Evolutionary conservation across 1,140 invertebrate species (phyloP), one percentile per base, ranked within the genome.

Genomic region (Nomia melanderi): DNA sequence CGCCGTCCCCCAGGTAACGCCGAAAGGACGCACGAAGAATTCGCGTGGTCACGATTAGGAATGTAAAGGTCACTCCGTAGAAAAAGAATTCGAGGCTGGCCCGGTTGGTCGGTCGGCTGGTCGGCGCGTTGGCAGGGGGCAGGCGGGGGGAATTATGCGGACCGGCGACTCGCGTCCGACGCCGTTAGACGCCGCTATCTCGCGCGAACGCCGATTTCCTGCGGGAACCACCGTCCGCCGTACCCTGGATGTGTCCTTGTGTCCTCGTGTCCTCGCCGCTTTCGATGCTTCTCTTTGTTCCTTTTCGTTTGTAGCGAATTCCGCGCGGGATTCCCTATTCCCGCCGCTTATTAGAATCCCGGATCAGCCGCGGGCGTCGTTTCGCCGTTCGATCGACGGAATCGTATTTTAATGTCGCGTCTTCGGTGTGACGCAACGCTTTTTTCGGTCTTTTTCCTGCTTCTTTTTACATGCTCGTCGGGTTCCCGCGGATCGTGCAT

Each of bases 41-140:
- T 80, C 74, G 74, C 78, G 74, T 62, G 74, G 78, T 80, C 78
- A 77, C 74, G 65, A 80, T 71, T 77, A 71, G 72, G 66, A 77
- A 77, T 77, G 65, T 71, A 77, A 77, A 77, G 74, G 74, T 77
- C 74, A 41, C 66, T 60, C 29, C 17, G 31, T 57, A 50, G 7
- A 71, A 62, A 77, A 75, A 69, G 54, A 69, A 75, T 23, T 41
- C 62, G 2, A 41, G 59, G 23, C 59, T 39, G 11, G 1, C 20
- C 33, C 20, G 64, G 36, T 41, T 47, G 50, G 63, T 69, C 64
- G 62, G 69, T 39, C 33, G 70, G 64, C n/a, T 14, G 3, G 53
- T 2, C 1, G 9, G 1, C 25, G 36, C 12, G 17, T 5, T 5
- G 7, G 12, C 27, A 31, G 27, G 29, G 12, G 54, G 27, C 14